phyloP scores from a whole-genome alignment of 2,888 invertebrate species.

The Disparrhopalites patrizii region DNA sequence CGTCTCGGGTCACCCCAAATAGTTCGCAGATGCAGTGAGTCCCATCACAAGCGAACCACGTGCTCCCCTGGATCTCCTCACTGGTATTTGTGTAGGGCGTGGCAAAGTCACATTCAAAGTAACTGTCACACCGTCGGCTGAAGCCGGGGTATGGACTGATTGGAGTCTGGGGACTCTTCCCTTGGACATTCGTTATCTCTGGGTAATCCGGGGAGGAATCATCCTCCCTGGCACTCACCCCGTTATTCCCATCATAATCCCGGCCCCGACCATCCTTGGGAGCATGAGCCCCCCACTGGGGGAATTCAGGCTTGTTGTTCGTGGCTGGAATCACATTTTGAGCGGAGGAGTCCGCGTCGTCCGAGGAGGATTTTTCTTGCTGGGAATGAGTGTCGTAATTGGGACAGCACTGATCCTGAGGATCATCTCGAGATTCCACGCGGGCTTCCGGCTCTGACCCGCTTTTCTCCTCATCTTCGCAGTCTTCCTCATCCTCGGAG shows the following conservation, averaged over 20 bases:
- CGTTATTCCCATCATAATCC: not conserved
- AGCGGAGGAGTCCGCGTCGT: not conserved
- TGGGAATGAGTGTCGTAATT: not conserved
- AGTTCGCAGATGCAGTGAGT: conserved; percentile 14
- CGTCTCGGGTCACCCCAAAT: conserved; percentile 5
- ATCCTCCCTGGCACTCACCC: not conserved
- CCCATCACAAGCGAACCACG: conserved; percentile 20
- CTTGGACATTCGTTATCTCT: conserved; percentile 1
- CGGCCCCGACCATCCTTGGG: not conserved
- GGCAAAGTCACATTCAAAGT: conserved; percentile 25
- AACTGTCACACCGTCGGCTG: conserved; percentile 12
- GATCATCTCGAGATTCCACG: not conserved
- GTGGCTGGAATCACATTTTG: not conserved
- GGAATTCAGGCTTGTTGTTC: not conserved
- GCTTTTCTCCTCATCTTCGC: not conserved
- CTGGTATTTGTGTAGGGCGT: not conserved
- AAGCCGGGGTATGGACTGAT: conserved; percentile 4
- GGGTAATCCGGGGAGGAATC: not conserved
- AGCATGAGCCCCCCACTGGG: not conserved
- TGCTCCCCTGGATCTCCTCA: not conserved
- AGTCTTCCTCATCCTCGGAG: no score
- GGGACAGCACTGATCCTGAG: not conserved
- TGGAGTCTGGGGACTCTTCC: not conserved
- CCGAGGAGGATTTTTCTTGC: no score
- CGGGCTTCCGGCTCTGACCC: not conserved